These are phyloP conservation scores for Stenotaenia linearis DNA, from an alignment of 2,888 invertebrate genomes.

Conservation along the genomic window DNA sequence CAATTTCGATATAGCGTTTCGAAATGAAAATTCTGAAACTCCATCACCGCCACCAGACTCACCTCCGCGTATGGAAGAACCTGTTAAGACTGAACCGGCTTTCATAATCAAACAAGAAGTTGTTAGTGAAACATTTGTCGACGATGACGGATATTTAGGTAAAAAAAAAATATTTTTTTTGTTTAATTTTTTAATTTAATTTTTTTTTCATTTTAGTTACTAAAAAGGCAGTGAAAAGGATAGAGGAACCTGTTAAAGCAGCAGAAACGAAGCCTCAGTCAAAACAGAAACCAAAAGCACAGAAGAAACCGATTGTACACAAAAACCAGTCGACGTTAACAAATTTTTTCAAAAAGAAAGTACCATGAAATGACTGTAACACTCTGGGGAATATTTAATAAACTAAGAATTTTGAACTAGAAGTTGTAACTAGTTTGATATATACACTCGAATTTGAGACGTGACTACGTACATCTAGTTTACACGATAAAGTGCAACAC, in stretches of 20 bases:
- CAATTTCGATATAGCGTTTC: not conserved
- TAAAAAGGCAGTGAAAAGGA: not conserved
- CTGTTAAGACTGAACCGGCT: not conserved
- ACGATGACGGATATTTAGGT: not conserved
- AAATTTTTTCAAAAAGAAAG: not conserved
- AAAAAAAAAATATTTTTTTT: not conserved
- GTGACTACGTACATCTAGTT: not conserved
- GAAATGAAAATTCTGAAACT: not conserved
- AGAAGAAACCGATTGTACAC: not conserved
- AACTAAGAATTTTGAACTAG: not conserved
- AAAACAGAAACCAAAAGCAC: not conserved
- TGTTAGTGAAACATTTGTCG: not conserved
- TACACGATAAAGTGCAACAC: not conserved
- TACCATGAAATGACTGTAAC: not conserved
- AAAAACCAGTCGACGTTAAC: not conserved
- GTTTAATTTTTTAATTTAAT: not conserved
- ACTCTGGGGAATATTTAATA: not conserved
- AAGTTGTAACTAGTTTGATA: not conserved
- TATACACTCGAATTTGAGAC: conserved; percentile 2
- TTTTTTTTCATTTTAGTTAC: not conserved
- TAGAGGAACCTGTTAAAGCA: not conserved
- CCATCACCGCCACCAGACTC: not conserved
- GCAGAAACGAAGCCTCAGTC: not conserved
- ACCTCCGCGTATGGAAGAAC: not conserved
- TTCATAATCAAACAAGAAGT: not conserved